These are phyloP conservation scores for Ginglymostoma cirratum DNA, from an alignment of 2,113 vertebrate genomes.

Conservation along the genomic window DNA sequence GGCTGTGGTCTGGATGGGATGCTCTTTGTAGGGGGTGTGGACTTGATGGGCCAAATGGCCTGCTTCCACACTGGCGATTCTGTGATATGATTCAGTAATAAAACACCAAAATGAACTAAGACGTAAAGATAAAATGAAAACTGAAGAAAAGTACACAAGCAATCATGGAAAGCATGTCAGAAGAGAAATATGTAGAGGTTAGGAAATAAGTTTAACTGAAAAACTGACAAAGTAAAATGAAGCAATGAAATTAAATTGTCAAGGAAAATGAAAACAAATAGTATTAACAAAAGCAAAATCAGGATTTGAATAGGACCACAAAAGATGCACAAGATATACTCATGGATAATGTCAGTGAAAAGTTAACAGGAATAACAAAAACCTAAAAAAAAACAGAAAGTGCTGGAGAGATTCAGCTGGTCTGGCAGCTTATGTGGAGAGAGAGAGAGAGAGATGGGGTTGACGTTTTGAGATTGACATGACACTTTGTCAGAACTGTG, in stretches of 20 bases:
- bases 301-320: background rate
- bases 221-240: background rate
- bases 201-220: background rate
- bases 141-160: background rate
- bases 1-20: too few species aligned
- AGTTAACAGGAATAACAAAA: too few species aligned
- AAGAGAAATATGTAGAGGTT: background rate
- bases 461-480: too few species aligned
- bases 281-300: background rate
- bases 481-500: too few species aligned
- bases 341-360: background rate
- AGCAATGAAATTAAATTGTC: background rate
- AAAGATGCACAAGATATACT: background rate
- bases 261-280: background rate
- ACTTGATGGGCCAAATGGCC: too few species aligned
- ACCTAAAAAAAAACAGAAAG: too few species aligned
- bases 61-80: too few species aligned
- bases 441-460: too few species aligned
- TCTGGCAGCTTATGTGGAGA: too few species aligned
- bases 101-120: background rate
- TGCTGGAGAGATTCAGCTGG: too few species aligned
- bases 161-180: background rate
- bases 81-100: background rate
- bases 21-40: too few species aligned
- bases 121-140: background rate